A percentile compares a stretch with the other conserved stretches of the same genome.
Evolutionary conservation across 2,888 invertebrate species (phyloP).

Genomic region (Drosophila limbata): DNA sequence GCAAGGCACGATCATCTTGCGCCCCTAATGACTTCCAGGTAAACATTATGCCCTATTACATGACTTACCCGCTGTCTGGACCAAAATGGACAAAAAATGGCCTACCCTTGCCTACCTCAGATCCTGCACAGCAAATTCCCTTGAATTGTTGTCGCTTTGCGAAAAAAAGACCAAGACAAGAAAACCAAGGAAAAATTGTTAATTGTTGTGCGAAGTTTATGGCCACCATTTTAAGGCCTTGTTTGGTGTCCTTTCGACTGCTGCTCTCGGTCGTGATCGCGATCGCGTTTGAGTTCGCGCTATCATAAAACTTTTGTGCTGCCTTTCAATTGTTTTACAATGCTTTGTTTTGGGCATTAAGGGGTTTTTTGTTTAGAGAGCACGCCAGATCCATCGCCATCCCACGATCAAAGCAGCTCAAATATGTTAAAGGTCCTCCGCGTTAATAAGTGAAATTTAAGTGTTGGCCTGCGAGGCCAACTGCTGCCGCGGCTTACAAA

Average conservation of each 20-base stretch:
- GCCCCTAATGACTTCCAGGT: slow-evolving; percentile 81
- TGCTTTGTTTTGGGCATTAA: slow-evolving; percentile 71
- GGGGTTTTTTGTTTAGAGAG: slow-evolving; percentile 78
- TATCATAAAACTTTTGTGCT: slow-evolving; percentile 68
- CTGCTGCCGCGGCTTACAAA: slow-evolving; percentile 5
- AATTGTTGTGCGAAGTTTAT: slow-evolving; percentile 75
- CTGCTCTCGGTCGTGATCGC: slow-evolving; percentile 47
- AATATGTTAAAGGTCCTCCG: slow-evolving; percentile 14
- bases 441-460: slow-evolving; percentile 69
- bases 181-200: slow-evolving; percentile 51
- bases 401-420: slow-evolving; percentile 45
- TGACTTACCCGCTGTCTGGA: slow-evolving; percentile 56
- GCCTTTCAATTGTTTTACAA: slow-evolving; percentile 70
- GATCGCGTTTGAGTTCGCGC: slow-evolving; percentile 23
- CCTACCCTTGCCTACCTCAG: slow-evolving; percentile 31
- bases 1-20: slow-evolving; percentile 46
- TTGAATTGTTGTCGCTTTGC: slow-evolving; percentile 60
- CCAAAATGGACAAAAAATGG: slow-evolving; percentile 36
- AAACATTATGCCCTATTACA: slow-evolving; percentile 65
- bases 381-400: slow-evolving; percentile 16
- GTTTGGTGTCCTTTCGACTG: slow-evolving; percentile 65
- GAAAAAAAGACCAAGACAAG: slow-evolving; percentile 34
- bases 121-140: slow-evolving; percentile 33
- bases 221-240: slow-evolving; percentile 42
- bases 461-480: slow-evolving; percentile 47